These are phyloP conservation scores for Brienomyrus longianalis DNA, from an alignment of 2,113 vertebrate species.

Conservation along the genomic window DNA sequence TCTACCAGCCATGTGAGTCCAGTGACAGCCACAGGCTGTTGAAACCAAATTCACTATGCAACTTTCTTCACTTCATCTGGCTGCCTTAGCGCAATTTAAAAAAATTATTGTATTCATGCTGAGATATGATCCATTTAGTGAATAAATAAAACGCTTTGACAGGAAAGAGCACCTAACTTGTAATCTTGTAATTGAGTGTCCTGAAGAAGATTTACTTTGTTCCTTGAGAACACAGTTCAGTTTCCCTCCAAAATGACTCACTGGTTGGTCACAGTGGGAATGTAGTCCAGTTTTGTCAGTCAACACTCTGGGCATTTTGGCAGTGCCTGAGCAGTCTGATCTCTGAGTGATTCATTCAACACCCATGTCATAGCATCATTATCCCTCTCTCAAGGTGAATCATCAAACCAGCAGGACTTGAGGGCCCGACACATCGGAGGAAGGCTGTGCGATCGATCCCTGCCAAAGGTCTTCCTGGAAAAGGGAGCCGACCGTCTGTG, in stretches of 20 bases:
- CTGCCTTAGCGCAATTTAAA: background rate
- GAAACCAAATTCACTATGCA: background rate
- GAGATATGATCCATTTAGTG: background rate
- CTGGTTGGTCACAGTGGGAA: background rate
- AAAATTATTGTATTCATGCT: background rate
- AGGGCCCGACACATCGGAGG: constrained; percentile 19
- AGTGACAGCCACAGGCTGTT: background rate
- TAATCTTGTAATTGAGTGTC: background rate
- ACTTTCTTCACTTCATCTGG: background rate
- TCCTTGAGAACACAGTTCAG: background rate
- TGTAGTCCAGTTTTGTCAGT: background rate
- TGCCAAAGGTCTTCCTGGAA: background rate
- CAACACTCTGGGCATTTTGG: background rate
- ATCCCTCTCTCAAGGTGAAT: constrained; percentile 18
- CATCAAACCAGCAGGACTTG: constrained; percentile 10
- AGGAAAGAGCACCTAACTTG: background rate
- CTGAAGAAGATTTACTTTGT: background rate
- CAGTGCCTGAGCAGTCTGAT: background rate
- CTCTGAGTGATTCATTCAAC: constrained; percentile 3
- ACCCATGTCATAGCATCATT: constrained; percentile 18
- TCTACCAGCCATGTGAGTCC: background rate
- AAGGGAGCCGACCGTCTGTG: background rate
- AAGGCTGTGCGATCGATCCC: background rate
- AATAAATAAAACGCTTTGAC: background rate
- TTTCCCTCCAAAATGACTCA: background rate